These are phyloP conservation scores for Dicranocentrus wangi DNA, from an alignment of 2,888 invertebrate genomes.

Conservation along the genomic window DNA sequence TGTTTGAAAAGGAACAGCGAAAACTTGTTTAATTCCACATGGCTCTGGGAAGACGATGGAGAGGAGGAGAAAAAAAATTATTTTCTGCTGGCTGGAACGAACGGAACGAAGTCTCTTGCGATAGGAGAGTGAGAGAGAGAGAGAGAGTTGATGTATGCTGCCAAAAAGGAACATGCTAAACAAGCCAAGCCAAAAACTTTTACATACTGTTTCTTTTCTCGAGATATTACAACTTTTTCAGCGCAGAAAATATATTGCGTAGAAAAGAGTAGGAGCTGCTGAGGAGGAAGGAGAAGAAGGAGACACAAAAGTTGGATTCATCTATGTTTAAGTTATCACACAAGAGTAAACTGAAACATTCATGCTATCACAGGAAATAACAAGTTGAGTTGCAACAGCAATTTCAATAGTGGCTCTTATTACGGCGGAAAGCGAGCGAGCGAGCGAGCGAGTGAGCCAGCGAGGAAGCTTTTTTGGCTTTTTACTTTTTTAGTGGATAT, in stretches of 20 bases:
- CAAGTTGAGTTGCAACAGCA: too few relatives aligned
- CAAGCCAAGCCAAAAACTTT: conserved; percentile 3
- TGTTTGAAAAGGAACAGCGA: conserved; percentile 12
- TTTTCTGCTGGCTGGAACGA: conserved; percentile 7
- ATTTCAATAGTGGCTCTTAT: too few relatives aligned
- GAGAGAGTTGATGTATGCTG: neutral
- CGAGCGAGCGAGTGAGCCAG: too few relatives aligned
- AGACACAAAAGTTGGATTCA: conserved; percentile 8
- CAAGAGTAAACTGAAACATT: neutral
- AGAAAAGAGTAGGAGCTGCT: too few relatives aligned
- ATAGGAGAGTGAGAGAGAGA: too few relatives aligned
- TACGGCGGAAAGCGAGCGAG: too few relatives aligned
- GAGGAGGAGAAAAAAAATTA: neutral
- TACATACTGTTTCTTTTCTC: too few relatives aligned
- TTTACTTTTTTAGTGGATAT: neutral
- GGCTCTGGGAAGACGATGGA: neutral
- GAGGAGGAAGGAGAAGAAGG: too few relatives aligned
- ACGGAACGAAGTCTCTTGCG: too few relatives aligned
- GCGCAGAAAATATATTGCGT: conserved; percentile 5
- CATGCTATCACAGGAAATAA: neutral
- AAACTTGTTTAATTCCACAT: conserved; percentile 23
- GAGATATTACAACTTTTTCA: neutral
- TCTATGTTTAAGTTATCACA: neutral
- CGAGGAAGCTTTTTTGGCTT: too few relatives aligned
- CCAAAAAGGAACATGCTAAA: conserved; percentile 16